A percentile compares a stretch with the other conserved stretches of the same genome.
These are phyloP conservation scores for Saxidomus purpurata DNA, from an alignment of 1,140 invertebrate genomes.

Conservation along the genomic window DNA sequence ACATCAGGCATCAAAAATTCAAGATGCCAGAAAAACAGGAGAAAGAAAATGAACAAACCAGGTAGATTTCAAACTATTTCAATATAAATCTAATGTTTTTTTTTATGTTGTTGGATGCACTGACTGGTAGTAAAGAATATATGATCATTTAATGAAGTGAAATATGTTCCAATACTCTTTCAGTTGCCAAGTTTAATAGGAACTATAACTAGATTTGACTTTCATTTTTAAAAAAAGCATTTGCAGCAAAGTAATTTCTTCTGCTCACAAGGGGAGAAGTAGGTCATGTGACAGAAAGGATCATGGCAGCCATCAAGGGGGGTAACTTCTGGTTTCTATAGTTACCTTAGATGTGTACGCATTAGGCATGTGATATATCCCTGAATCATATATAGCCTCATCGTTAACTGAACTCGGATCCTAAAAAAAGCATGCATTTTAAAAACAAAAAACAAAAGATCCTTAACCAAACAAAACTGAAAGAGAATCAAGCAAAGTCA, in stretches of 20 bases:
- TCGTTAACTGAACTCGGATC: conserved; percentile 45
- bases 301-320: background rate
- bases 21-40: no score
- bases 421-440: conserved; percentile 75
- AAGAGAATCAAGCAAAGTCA: background rate
- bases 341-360: conserved; percentile 65
- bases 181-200: no score
- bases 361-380: conserved; percentile 76
- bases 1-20: no score
- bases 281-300: conserved; percentile 8
- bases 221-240: no score
- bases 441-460: background rate
- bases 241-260: background rate
- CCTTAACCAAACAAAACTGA: background rate
- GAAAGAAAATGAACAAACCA: no score
- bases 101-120: no score
- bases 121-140: no score
- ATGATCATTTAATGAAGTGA: no score
- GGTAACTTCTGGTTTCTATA: conserved; percentile 23
- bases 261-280: background rate
- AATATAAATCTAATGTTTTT: no score
- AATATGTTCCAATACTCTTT: no score
- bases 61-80: no score
- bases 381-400: conserved; percentile 68
- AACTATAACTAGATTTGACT: no score